Conservation (phyloP, 2,797 vertebrate genomes). For the Microctenopoma steveboyesi region DNA sequence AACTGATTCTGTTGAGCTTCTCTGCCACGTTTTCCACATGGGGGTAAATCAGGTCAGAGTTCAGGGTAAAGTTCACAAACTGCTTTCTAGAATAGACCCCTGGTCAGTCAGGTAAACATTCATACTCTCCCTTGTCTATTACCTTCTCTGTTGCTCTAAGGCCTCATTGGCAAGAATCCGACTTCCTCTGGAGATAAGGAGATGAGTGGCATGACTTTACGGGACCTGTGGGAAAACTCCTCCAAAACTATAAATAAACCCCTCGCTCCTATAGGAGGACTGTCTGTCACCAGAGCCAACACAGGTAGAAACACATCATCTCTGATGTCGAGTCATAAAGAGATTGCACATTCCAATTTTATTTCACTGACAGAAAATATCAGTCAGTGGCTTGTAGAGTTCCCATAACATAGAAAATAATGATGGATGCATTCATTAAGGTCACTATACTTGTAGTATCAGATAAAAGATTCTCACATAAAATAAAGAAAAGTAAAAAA, state of each 20-base stretch:
- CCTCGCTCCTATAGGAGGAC: conserved; percentile 81
- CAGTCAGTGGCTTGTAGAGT: not conserved
- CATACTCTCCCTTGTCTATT: not conserved
- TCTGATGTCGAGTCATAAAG: conserved; percentile 15
- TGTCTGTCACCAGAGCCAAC: conserved; percentile 85
- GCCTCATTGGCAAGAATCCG: conserved; percentile 90
- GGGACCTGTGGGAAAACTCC: conserved; percentile 86
- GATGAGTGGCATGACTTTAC: conserved; percentile 66
- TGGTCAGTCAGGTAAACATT: not conserved
- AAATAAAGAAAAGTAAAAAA: not conserved
- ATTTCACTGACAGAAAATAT: not conserved
- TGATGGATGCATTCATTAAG: too few species aligned
- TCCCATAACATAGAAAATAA: not conserved
- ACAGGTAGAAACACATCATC: conserved; percentile 83
- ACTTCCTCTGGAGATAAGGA: conserved; percentile 84
- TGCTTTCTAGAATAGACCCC: not conserved
- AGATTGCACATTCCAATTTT: conserved; percentile 8
- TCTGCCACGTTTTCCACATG: not conserved
- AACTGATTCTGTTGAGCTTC: not conserved
- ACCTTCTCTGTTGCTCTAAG: conserved; percentile 70
- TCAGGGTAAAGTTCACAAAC: not conserved
- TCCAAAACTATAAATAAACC: conserved; percentile 84
- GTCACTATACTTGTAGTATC: not conserved
- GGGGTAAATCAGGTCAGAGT: not conserved
- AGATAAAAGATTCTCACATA: not conserved